Evolutionary conservation across 1,140 invertebrate genomes (phyloP), one percentile per base, ranked within the genome.

Genomic region (Drosophila ercepeae): DNA sequence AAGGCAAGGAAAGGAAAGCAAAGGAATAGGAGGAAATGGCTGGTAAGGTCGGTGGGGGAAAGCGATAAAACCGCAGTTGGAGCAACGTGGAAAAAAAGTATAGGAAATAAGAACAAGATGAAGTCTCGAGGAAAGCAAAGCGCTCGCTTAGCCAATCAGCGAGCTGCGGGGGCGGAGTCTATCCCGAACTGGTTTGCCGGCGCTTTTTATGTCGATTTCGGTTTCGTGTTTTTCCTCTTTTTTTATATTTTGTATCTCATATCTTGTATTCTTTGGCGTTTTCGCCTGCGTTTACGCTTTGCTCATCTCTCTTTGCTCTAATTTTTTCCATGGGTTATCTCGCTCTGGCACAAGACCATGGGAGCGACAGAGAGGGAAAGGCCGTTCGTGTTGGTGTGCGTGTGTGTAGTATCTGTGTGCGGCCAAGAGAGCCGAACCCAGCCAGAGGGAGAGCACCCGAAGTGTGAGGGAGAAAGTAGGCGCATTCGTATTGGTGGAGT

Each of bases 291-390:
- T 86, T 84, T 84, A 84, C 79, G 74, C 81, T 86, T 86, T 77
- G 82, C 82, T 88, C 82, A 88, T 88, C 82, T 88, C 78, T 78
- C 83, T 82, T 82, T 88, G 83, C 83, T 78, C 83, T 69, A 82
- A 81, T 76, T 76, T 78, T 76, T 78, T 73, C 63, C 58, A 83
- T 89, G 88, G 82, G 72, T 90, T 90, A 90, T 90, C 88, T 90
- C 88, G 82, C 86, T 89, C 88, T 89, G 61, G 67, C 88, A 74
- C 78, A 65, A 55, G 18, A 44, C 44, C 34, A 46, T 55, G 9
- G 72, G 73, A 68, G 78, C 57, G 58, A 81, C 21, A 75, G 72
- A 55, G 64, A 70, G 41, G 46, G 68, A 49, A 55, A 50, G 46
- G 57, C 54, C 46, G 27, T 34, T 27, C 60, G 49, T 34, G 52